phyloP scores from a whole-genome alignment of 2,888 invertebrate species.

The Nebria salina region DNA sequence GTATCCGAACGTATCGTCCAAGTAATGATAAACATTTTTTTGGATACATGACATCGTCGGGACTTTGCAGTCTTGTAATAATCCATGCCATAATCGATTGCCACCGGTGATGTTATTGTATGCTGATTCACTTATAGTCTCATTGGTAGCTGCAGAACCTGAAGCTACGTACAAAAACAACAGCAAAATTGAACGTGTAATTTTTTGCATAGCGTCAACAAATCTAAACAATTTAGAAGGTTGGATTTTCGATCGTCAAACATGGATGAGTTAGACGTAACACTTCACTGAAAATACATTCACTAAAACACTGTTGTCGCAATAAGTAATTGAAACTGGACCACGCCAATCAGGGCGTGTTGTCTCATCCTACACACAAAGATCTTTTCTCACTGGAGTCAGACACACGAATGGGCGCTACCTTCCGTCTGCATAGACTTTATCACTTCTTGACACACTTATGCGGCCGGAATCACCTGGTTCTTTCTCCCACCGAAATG shows the following conservation, averaged over 20 bases:
- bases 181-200: slow-evolving; percentile 18
- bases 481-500: slow-evolving; percentile 35
- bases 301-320: slow-evolving; percentile 48
- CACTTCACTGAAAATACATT: slow-evolving; percentile 45
- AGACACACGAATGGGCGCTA: slow-evolving; percentile 38
- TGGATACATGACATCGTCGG: slow-evolving; percentile 80
- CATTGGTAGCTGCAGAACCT: slow-evolving; percentile 9
- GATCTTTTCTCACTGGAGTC: slow-evolving; percentile 34
- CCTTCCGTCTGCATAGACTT: slow-evolving; percentile 51
- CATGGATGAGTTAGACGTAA: slow-evolving; percentile 44
- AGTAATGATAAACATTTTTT: slow-evolving; percentile 78
- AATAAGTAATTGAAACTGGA: slow-evolving; percentile 53
- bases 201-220: slow-evolving; percentile 33
- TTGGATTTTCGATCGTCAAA: slow-evolving; percentile 45
- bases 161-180: slow-evolving; percentile 27
- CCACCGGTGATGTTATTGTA: slow-evolving; percentile 58
- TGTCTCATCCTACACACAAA: slow-evolving; percentile 36
- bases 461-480: slow-evolving; percentile 53
- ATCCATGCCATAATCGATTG: slow-evolving; percentile 77
- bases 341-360: slow-evolving; percentile 58
- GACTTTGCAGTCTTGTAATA: slow-evolving; percentile 75
- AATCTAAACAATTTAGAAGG: slow-evolving; percentile 21
- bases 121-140: slow-evolving; percentile 19
- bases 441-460: slow-evolving; percentile 62
- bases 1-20: slow-evolving; percentile 73